Percentiles rank a stretch among this genome's conserved stretches.
Evolutionary conservation across 2,888 invertebrate genomes (phyloP).

Genomic region (Clistopyga incitator): DNA sequence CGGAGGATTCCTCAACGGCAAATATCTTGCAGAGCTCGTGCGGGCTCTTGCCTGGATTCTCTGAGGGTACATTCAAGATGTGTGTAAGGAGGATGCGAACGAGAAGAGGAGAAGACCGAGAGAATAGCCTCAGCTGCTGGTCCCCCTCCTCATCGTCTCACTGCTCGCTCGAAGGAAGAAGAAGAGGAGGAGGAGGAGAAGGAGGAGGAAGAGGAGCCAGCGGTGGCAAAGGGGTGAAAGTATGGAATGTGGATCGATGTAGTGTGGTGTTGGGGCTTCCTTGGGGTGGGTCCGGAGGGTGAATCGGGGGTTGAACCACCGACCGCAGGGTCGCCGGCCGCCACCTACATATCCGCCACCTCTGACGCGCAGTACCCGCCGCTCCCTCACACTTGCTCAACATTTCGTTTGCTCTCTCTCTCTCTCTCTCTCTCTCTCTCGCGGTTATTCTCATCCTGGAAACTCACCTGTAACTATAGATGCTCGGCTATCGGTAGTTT

Average conservation of each 20-base stretch:
- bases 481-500: background rate
- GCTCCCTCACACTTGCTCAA: slow-evolving; percentile 8
- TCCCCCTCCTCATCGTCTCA: slow-evolving; percentile 47
- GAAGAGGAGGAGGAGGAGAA: too few relatives aligned
- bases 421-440: background rate
- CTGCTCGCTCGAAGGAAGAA: background rate
- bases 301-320: slow-evolving; percentile 51
- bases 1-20: slow-evolving; percentile 60
- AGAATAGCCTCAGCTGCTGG: slow-evolving; percentile 24
- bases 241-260: slow-evolving; percentile 68
- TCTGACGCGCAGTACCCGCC: slow-evolving; percentile 33
- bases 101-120: slow-evolving; percentile 47
- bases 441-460: slow-evolving; percentile 43
- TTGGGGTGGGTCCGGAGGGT: slow-evolving; percentile 29
- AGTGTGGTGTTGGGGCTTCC: slow-evolving; percentile 54
- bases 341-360: slow-evolving; percentile 50
- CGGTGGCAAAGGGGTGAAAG: slow-evolving; percentile 60
- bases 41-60: slow-evolving; percentile 58
- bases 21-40: slow-evolving; percentile 53
- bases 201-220: slow-evolving; percentile 30
- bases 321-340: slow-evolving; percentile 48
- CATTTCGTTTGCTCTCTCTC: background rate
- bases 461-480: slow-evolving; percentile 7
- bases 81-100: slow-evolving; percentile 25
- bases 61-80: slow-evolving; percentile 31